Percentiles rank a stretch among this genome's conserved stretches.
These are phyloP conservation scores for Nemapogon koenigi DNA, from an alignment of 2,888 invertebrate species.

Conservation along the genomic window DNA sequence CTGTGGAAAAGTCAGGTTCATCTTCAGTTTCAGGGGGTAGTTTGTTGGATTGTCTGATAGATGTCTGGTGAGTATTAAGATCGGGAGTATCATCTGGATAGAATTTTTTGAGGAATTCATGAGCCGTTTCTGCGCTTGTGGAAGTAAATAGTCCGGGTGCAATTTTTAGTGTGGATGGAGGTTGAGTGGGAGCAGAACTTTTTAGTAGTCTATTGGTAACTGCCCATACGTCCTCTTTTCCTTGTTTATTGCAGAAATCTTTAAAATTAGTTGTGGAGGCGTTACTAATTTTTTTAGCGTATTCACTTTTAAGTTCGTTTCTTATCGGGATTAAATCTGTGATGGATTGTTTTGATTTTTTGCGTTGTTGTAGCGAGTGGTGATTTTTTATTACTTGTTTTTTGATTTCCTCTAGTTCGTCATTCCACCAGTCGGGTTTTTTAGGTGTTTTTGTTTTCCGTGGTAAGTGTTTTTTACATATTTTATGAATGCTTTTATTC, in stretches of 20 bases:
- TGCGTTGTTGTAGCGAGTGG: too few species aligned
- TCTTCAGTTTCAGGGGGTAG: slow-evolving; percentile 2
- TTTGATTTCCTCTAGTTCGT: too few species aligned
- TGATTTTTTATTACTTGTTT: too few species aligned
- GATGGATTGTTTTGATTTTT: too few species aligned
- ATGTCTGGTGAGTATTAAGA: background rate
- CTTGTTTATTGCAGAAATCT: slow-evolving; percentile 18
- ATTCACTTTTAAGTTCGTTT: too few species aligned
- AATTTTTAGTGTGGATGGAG: slow-evolving; percentile 15
- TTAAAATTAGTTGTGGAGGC: slow-evolving; percentile 11
- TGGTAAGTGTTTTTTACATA: too few species aligned
- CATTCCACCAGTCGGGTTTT: too few species aligned
- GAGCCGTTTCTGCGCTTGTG: slow-evolving; percentile 11
- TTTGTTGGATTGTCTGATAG: background rate
- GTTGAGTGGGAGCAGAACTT: slow-evolving; percentile 6
- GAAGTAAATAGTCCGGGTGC: slow-evolving; percentile 13
- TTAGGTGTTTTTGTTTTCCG: too few species aligned
- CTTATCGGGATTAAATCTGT: too few species aligned
- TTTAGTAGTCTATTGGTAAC: slow-evolving; percentile 18
- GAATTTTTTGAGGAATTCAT: slow-evolving; percentile 11
- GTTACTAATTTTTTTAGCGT: too few species aligned
- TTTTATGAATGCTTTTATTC: too few species aligned
- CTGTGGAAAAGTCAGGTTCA: slow-evolving; percentile 14
- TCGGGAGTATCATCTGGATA: slow-evolving; percentile 16
- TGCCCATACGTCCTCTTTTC: slow-evolving; percentile 18